Evolutionary conservation across 2,113 vertebrate species (phyloP).

Genomic region (Peromyscus polionotus): DNA sequence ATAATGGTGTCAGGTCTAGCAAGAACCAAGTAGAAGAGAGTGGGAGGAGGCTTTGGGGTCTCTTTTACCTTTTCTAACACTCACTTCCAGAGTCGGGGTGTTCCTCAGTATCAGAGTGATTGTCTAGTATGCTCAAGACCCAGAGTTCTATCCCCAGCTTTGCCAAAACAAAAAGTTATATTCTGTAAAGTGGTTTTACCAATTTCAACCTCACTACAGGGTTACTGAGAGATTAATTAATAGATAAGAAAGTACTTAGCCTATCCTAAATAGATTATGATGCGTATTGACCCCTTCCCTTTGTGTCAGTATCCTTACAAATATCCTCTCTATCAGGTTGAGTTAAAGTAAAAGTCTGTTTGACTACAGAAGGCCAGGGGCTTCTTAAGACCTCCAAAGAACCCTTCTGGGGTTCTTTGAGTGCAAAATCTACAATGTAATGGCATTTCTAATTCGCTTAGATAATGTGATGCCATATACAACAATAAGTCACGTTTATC

Average conservation of each 20-base stretch:
- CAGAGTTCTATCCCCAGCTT: neutral
- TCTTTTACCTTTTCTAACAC: conserved; percentile 51
- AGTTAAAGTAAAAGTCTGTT: conserved; percentile 62
- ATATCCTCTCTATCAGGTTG: neutral
- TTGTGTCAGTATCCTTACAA: conserved; percentile 44
- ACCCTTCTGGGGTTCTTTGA: neutral
- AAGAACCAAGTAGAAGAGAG: neutral
- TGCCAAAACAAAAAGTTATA: neutral
- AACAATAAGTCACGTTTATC: conserved; percentile 34
- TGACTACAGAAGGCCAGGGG: neutral
- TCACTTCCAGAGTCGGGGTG: neutral
- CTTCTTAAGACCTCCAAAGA: neutral
- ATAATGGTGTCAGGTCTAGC: conserved; percentile 54
- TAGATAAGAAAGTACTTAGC: conserved; percentile 9
- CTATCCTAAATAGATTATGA: conserved; percentile 57
- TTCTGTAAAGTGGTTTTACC: conserved; percentile 29
- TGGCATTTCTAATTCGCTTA: conserved; percentile 55
- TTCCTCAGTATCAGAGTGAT: neutral
- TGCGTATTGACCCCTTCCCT: neutral
- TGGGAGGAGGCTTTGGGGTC: neutral
- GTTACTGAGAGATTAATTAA: conserved; percentile 52
- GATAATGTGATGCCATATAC: neutral
- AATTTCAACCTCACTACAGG: conserved; percentile 32
- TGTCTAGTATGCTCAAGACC: neutral
- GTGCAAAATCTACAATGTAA: conserved; percentile 59